Percentiles rank a stretch among this genome's conserved stretches.
Conservation (phyloP, 1,140 invertebrate genomes). For the Neoseiulus cucumeris region DNA sequence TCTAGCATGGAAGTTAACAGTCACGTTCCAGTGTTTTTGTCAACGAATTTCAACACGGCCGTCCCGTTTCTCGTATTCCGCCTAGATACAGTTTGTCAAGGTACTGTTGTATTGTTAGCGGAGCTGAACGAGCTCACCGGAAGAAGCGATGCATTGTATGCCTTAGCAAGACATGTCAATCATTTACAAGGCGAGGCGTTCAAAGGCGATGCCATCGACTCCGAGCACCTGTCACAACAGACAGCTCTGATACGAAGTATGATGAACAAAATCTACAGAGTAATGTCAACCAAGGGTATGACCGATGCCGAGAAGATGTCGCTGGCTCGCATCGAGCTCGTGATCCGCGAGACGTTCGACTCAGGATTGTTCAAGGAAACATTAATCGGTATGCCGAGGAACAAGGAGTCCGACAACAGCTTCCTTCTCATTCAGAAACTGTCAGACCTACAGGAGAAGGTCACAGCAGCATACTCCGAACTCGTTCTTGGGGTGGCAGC, state of each 20-base stretch:
- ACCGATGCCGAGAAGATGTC: neutral
- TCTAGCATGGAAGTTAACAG: neutral
- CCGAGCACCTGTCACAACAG: neutral
- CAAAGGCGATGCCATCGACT: neutral
- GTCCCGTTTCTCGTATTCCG: neutral
- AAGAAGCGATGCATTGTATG: neutral
- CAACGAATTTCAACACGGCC: conserved; percentile 8
- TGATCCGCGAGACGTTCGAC: conserved; percentile 2
- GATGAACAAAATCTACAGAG: neutral
- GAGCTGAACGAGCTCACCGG: conserved; percentile 3
- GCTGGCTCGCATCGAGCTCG: neutral
- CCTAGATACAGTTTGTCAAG: neutral
- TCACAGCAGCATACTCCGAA: neutral
- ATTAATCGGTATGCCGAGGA: neutral
- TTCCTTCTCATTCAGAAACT: conserved; percentile 6
- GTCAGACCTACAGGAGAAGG: neutral
- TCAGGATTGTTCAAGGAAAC: neutral
- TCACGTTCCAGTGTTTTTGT: neutral
- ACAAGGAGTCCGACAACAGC: conserved; percentile 5
- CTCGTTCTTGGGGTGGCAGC: neutral
- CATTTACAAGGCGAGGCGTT: neutral
- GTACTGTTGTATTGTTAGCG: neutral
- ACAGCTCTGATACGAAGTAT: neutral
- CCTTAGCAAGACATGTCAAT: neutral
- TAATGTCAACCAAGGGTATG: neutral